A percentile compares a stretch with the other conserved stretches of the same genome.
These are phyloP conservation scores for Drosophila nebulosa DNA, from an alignment of 1,140 invertebrate genomes.

Conservation along the genomic window DNA sequence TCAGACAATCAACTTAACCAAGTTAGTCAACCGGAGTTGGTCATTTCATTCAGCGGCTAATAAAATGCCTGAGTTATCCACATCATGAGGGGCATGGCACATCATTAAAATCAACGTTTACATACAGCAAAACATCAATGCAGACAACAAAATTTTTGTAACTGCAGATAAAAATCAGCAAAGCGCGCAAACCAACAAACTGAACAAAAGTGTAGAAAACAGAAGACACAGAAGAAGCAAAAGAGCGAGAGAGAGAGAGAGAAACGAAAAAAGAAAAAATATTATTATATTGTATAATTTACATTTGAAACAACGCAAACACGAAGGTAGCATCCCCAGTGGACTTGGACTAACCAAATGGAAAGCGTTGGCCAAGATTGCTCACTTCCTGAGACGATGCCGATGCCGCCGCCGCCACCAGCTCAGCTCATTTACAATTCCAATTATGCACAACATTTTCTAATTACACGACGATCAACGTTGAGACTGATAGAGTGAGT, in stretches of 20 bases:
- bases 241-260: conserved; percentile 1
- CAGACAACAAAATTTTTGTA: conserved; percentile 76
- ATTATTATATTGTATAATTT: conserved; percentile 62
- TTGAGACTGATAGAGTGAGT: conserved; percentile 14
- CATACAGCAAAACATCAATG: conserved; percentile 72
- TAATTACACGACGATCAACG: conserved; percentile 78
- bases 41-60: conserved; percentile 78
- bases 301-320: conserved; percentile 74
- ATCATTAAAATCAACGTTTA: conserved; percentile 79
- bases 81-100: conserved; percentile 54
- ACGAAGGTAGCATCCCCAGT: conserved; percentile 54
- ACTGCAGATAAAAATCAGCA: conserved; percentile 77
- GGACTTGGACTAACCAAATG: conserved; percentile 38
- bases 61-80: conserved; percentile 77
- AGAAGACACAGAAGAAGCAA: conserved; percentile 4
- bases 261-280: not conserved
- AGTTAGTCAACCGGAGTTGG: conserved; percentile 77
- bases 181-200: conserved; percentile 55
- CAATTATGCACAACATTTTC: conserved; percentile 80
- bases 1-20: conserved; percentile 79
- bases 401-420: not conserved
- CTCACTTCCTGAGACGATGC: conserved; percentile 41
- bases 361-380: conserved; percentile 55
- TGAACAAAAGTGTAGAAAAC: conserved; percentile 69
- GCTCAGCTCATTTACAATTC: conserved; percentile 74